Percentiles rank a stretch among this genome's conserved stretches.
Conservation (phyloP, 1,140 invertebrate genomes). For the Caenorhabditis brenneri region DNA sequence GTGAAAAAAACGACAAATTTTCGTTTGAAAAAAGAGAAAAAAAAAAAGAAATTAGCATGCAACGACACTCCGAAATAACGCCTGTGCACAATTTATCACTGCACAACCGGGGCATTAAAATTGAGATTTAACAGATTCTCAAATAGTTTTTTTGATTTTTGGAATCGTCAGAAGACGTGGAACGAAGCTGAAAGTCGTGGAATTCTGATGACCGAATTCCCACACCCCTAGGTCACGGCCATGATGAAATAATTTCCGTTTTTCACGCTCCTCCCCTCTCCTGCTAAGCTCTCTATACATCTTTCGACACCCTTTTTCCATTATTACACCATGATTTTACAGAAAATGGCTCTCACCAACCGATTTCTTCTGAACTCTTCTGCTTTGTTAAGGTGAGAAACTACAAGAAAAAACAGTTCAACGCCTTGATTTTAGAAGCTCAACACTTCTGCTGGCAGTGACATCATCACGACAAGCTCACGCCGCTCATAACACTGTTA, state of each 20-base stretch:
- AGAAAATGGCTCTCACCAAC: slow-evolving; percentile 20
- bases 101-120: no score
- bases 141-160: no score
- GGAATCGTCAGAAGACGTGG: not conserved
- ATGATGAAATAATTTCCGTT: not conserved
- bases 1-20: no score
- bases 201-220: not conserved
- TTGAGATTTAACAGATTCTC: no score
- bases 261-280: not conserved
- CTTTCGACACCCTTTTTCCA: not conserved
- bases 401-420: not conserved
- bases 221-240: not conserved
- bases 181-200: not conserved
- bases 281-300: not conserved
- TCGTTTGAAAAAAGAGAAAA: no score
- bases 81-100: no score
- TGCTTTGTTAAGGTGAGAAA: not conserved
- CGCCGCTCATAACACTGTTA: slow-evolving; percentile 81
- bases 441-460: not conserved
- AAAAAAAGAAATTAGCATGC: no score
- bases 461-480: slow-evolving; percentile 33
- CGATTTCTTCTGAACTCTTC: not conserved
- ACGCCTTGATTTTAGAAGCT: not conserved
- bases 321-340: not conserved
- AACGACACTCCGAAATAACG: no score